Evolutionary conservation across 2,888 invertebrate genomes (phyloP).

Genomic region (Ametastegia equiseti): DNA sequence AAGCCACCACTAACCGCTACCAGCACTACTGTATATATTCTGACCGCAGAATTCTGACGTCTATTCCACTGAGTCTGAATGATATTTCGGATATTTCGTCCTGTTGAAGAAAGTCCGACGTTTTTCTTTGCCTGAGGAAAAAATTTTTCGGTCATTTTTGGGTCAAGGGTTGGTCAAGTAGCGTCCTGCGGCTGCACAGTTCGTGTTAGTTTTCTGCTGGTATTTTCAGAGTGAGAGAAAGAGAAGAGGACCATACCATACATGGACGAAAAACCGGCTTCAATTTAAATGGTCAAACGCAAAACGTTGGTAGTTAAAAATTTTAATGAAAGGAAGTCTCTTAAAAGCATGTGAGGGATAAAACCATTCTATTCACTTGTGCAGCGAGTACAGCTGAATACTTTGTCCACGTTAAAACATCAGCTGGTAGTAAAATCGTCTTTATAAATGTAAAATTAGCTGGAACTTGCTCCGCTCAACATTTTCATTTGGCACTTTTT

Average conservation of each 20-base stretch:
- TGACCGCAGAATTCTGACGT: constrained; percentile 10
- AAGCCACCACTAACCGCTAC: not conserved
- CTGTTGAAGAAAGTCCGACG: not conserved
- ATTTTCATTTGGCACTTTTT: not conserved
- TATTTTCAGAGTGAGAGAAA: not conserved
- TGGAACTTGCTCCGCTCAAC: not conserved
- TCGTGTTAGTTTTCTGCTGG: too few species aligned
- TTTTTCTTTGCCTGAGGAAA: not conserved
- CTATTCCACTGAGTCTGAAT: not conserved
- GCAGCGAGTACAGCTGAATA: constrained; percentile 5
- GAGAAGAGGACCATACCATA: not conserved
- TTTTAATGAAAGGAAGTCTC: constrained; percentile 60
- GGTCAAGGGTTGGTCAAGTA: constrained; percentile 7
- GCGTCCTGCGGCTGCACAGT: too few species aligned
- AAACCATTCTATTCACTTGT: constrained; percentile 19
- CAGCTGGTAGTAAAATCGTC: constrained; percentile 8
- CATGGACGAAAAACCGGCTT: constrained; percentile 1
- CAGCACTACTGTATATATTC: constrained; percentile 8
- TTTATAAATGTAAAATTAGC: constrained; percentile 33
- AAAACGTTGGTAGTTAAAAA: constrained; percentile 54
- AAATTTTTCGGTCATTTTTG: not conserved
- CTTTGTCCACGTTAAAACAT: constrained; percentile 39
- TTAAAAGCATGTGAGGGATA: constrained; percentile 52
- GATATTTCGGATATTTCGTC: constrained; percentile 23
- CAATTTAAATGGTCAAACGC: constrained; percentile 53